A percentile compares a stretch with the other conserved stretches of the same genome.
Conservation (phyloP, 2,797 vertebrate genomes). For the Cetoscarus ocellatus region DNA sequence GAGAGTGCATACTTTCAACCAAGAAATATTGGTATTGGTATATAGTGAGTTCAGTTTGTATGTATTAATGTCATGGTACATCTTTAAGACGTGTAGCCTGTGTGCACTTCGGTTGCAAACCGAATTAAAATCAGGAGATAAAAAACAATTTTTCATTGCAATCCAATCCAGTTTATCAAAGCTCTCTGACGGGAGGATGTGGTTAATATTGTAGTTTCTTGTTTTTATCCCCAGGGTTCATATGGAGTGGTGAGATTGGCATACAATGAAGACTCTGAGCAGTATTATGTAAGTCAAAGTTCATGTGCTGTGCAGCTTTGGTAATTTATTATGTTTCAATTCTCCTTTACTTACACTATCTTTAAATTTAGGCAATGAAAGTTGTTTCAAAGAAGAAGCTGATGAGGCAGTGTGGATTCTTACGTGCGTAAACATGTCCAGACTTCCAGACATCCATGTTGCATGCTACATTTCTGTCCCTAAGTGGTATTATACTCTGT, state of each 20-base stretch:
- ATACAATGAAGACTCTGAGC: constrained; percentile 93
- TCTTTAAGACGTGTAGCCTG: too few species aligned
- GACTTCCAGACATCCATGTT: neutral
- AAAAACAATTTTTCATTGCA: too few species aligned
- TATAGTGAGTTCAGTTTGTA: too few species aligned
- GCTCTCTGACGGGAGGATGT: neutral
- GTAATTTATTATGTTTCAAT: neutral
- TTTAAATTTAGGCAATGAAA: constrained; percentile 92
- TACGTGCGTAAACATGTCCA: constrained; percentile 85
- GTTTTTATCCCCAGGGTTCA: constrained; percentile 85
- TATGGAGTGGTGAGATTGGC: constrained; percentile 96
- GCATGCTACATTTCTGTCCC: neutral
- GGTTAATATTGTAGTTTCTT: constrained; percentile 1
- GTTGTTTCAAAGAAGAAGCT: constrained; percentile 97
- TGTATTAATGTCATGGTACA: too few species aligned
- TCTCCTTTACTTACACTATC: neutral
- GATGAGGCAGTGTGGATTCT: constrained; percentile 94
- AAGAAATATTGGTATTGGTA: too few species aligned
- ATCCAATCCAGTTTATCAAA: too few species aligned
- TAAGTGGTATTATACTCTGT: constrained; percentile 9
- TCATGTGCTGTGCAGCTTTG: neutral
- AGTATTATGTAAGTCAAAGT: constrained; percentile 91
- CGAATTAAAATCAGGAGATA: too few species aligned
- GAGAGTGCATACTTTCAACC: too few species aligned
- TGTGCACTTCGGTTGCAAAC: too few species aligned